Conservation (phyloP, 2,888 invertebrate genomes). For the Exocentrus adspersus region DNA sequence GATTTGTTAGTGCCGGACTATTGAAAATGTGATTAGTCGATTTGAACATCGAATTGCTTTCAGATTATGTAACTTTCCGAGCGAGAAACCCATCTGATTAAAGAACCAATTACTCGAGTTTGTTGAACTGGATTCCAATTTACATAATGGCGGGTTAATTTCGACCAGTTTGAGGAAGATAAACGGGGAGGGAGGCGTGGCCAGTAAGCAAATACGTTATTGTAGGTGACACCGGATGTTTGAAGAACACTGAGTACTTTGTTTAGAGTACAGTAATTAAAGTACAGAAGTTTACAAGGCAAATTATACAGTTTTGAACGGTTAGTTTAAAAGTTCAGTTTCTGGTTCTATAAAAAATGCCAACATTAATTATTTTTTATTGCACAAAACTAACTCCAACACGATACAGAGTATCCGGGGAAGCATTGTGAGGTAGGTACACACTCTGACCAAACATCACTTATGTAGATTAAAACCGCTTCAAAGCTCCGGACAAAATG, state of each 20-base stretch:
- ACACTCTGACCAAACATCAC: conserved; percentile 28
- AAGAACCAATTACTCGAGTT: conserved; percentile 37
- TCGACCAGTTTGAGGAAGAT: conserved; percentile 10
- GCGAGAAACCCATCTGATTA: conserved; percentile 42
- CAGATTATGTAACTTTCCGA: conserved; percentile 46
- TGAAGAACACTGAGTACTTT: too few relatives aligned
- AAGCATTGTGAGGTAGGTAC: too few relatives aligned
- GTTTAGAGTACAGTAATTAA: too few relatives aligned
- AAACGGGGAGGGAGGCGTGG: neutral
- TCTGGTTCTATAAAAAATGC: too few relatives aligned
- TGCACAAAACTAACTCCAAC: too few relatives aligned
- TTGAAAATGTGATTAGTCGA: conserved; percentile 34
- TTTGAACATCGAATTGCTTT: conserved; percentile 48
- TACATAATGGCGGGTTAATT: conserved; percentile 30
- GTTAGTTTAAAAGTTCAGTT: too few relatives aligned
- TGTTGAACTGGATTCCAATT: conserved; percentile 32
- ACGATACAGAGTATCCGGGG: too few relatives aligned
- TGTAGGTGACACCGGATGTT: too few relatives aligned
- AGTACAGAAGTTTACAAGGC: too few relatives aligned
- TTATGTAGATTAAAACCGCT: conserved; percentile 34
- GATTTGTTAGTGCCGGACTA: conserved; percentile 33
- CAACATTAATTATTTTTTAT: too few relatives aligned
- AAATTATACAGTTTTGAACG: too few relatives aligned
- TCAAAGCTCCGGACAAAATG: conserved; percentile 33
- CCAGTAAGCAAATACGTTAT: too few relatives aligned